Percentiles rank a stretch among this genome's conserved stretches.
Evolutionary conservation across 1,140 invertebrate genomes (phyloP).

Genomic region (Trichonephila clavipes): DNA sequence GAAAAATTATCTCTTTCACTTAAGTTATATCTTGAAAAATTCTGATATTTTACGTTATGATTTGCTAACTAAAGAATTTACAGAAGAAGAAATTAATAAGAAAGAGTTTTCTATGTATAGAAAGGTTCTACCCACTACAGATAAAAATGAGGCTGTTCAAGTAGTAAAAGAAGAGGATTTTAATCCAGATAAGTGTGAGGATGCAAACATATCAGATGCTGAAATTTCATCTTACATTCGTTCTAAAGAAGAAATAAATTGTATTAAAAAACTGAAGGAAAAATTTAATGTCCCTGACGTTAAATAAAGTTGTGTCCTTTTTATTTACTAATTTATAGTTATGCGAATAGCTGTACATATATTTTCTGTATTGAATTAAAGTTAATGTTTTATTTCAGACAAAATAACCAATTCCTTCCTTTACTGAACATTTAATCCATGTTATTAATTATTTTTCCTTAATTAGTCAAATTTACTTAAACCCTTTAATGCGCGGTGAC

Average conservation of each 20-base stretch:
- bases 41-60: constrained; percentile 53
- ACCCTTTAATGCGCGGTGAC: too few species aligned
- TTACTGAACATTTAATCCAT: too few species aligned
- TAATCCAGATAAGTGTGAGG: constrained; percentile 4
- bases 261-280: background rate
- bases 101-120: constrained; percentile 37
- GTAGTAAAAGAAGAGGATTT: background rate
- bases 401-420: too few species aligned
- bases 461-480: too few species aligned
- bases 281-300: background rate
- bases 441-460: too few species aligned
- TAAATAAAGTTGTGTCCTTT: too few species aligned
- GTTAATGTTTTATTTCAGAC: too few species aligned
- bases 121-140: background rate
- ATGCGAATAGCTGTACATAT: too few species aligned
- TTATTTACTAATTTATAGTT: too few species aligned
- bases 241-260: constrained; percentile 21
- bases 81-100: constrained; percentile 17
- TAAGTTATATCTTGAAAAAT: constrained; percentile 54
- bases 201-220: constrained; percentile 50
- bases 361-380: too few species aligned
- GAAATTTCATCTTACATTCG: constrained; percentile 53
- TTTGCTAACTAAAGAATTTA: background rate
- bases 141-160: background rate
- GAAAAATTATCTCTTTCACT: constrained; percentile 34